phyloP scores from a whole-genome alignment of 2,888 invertebrate species.

The Electrophaes corylata region DNA sequence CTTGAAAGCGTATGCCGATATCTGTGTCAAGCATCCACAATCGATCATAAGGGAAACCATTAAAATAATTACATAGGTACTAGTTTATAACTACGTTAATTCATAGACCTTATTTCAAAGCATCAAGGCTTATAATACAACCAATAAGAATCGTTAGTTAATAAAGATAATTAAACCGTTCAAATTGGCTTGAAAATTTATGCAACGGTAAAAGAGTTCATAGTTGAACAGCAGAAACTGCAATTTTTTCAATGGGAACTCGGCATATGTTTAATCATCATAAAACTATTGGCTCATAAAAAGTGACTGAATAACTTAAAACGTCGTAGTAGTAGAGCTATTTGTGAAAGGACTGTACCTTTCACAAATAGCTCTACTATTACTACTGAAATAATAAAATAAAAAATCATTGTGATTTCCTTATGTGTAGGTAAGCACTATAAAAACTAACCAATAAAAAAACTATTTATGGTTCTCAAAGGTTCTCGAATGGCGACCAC shows the following conservation, averaged over 20 bases:
- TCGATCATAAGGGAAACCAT: slow-evolving; percentile 6
- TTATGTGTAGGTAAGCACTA: no score
- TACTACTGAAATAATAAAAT: no score
- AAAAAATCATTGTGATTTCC: no score
- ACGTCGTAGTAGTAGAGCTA: background rate
- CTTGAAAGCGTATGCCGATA: background rate
- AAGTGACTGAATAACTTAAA: background rate
- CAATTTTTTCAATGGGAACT: background rate
- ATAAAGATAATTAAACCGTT: background rate
- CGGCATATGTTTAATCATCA: background rate
- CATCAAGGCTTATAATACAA: background rate
- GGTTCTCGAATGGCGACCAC: no score
- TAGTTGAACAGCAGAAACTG: background rate
- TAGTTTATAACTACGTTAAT: background rate
- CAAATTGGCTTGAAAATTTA: background rate
- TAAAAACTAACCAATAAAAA: no score
- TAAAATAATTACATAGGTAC: slow-evolving; percentile 14
- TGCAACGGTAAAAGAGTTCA: background rate
- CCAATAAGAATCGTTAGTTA: background rate
- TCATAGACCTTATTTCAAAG: background rate
- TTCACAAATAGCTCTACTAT: no score
- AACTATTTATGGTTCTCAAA: no score
- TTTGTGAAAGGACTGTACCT: no score
- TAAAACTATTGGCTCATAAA: background rate
- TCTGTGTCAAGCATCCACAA: slow-evolving; percentile 12